These are phyloP conservation scores for Parthenolecanium corni DNA, from an alignment of 2,888 invertebrate species.

Conservation along the genomic window DNA sequence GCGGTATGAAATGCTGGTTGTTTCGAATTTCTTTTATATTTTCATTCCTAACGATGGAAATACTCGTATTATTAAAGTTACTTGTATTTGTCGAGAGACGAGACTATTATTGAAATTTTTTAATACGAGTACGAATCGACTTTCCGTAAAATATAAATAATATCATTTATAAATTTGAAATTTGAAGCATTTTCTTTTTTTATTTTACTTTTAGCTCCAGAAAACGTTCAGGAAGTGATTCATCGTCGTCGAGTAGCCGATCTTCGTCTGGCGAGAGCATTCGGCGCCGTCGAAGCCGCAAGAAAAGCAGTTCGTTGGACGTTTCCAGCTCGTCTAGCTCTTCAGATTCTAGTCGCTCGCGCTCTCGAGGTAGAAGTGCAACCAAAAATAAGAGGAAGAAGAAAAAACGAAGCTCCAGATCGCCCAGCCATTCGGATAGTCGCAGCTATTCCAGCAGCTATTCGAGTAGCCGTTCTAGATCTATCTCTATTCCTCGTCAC, in stretches of 20 bases:
- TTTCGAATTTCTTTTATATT: too few relatives aligned
- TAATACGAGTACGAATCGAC: too few relatives aligned
- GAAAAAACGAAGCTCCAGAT: slow-evolving; percentile 22
- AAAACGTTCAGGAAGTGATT: slow-evolving; percentile 9
- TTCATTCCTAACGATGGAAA: too few relatives aligned
- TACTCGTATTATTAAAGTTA: too few relatives aligned
- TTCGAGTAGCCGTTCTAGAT: slow-evolving; percentile 49
- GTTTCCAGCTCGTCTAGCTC: slow-evolving; percentile 6
- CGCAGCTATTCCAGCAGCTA: slow-evolving; percentile 36
- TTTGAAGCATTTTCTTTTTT: too few relatives aligned
- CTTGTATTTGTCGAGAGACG: too few relatives aligned
- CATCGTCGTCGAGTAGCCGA: slow-evolving; percentile 8
- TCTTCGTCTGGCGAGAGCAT: too few relatives aligned
- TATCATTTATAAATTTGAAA: too few relatives aligned
- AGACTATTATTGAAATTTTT: too few relatives aligned
- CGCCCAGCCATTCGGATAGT: slow-evolving; percentile 16
- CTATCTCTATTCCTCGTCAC: slow-evolving; percentile 83
- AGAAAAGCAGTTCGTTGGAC: neutral
- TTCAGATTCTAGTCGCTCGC: slow-evolving; percentile 19
- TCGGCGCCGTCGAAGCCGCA: neutral
- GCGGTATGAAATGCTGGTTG: too few relatives aligned
- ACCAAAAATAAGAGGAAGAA: slow-evolving; percentile 4
- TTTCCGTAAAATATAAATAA: too few relatives aligned
- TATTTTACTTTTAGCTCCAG: slow-evolving; percentile 2
- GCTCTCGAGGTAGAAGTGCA: slow-evolving; percentile 8